These are phyloP conservation scores for Oeneis ivallda DNA, from an alignment of 2,888 invertebrate genomes.

Conservation along the genomic window DNA sequence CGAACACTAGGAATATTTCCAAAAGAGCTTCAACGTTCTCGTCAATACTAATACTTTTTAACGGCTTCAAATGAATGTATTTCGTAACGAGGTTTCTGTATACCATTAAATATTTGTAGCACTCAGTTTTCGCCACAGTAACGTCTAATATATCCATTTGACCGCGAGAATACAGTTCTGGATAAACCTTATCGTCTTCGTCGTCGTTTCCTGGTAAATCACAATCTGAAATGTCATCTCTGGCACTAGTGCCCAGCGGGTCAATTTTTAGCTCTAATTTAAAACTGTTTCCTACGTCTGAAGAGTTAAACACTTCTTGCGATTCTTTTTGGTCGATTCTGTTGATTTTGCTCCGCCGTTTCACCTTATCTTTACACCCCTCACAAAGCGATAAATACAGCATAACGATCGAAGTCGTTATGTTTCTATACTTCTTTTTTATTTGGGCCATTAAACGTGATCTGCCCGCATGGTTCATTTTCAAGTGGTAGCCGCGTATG, in stretches of 20 bases:
- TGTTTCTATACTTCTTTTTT: slow-evolving; percentile 56
- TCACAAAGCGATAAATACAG: slow-evolving; percentile 55
- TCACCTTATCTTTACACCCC: slow-evolving; percentile 50
- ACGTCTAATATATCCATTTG: slow-evolving; percentile 59
- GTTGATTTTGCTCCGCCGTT: slow-evolving; percentile 19
- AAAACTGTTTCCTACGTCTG: slow-evolving; percentile 27
- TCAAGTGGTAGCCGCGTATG: slow-evolving; percentile 52
- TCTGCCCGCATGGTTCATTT: slow-evolving; percentile 56
- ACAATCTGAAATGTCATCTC: slow-evolving; percentile 21
- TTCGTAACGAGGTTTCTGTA: slow-evolving; percentile 55
- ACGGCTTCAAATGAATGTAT: slow-evolving; percentile 55
- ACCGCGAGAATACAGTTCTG: slow-evolving; percentile 55
- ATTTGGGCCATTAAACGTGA: slow-evolving; percentile 52
- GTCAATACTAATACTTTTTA: slow-evolving; percentile 51
- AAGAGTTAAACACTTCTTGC: neutral
- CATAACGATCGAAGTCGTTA: slow-evolving; percentile 54
- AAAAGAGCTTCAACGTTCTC: slow-evolving; percentile 53
- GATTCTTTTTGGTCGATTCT: slow-evolving; percentile 6
- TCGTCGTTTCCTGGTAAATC: slow-evolving; percentile 19
- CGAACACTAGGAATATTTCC: slow-evolving; percentile 58
- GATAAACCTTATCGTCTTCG: slow-evolving; percentile 39
- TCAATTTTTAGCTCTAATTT: slow-evolving; percentile 27
- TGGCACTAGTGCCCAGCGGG: slow-evolving; percentile 27
- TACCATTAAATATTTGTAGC: slow-evolving; percentile 57
- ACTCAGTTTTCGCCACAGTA: slow-evolving; percentile 49